A percentile compares a stretch with the other conserved stretches of the same genome.
Evolutionary conservation across 2,113 vertebrate genomes (phyloP).

Genomic region (Rynchops niger): DNA sequence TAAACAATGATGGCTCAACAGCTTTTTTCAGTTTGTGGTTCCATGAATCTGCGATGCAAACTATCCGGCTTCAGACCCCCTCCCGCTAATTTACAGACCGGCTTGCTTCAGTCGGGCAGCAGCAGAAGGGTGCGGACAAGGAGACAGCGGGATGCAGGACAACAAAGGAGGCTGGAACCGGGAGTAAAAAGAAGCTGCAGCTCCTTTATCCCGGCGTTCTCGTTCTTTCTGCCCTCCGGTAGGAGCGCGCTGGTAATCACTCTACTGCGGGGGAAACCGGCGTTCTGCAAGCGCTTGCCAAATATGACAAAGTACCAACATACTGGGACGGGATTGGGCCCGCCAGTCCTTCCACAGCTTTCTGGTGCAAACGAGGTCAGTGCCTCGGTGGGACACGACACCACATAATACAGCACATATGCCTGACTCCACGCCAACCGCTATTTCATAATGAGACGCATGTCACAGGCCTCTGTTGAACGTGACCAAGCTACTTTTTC

Average conservation of each 20-base stretch:
- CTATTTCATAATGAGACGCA: background rate
- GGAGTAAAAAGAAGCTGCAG: background rate
- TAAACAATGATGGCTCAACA: conserved; percentile 31
- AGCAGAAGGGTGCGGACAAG: background rate
- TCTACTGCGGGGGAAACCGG: background rate
- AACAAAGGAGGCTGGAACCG: background rate
- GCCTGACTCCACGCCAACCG: background rate
- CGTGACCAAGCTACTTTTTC: background rate
- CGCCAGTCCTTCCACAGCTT: background rate
- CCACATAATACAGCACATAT: background rate
- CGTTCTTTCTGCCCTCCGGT: background rate
- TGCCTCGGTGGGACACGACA: background rate
- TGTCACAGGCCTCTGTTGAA: background rate
- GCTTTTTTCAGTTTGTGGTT: conserved; percentile 50
- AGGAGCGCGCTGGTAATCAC: background rate
- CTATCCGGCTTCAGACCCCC: background rate
- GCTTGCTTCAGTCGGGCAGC: background rate
- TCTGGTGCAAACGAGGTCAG: background rate
- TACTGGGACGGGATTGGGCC: background rate
- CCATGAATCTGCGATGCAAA: conserved; percentile 21
- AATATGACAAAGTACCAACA: background rate
- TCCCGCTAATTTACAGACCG: background rate
- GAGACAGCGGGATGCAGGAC: background rate
- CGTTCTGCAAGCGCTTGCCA: background rate
- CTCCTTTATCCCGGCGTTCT: background rate